Percentiles rank a stretch among this genome's conserved stretches.
These are phyloP conservation scores for Lepisosteus oculatus DNA, from an alignment of 2,113 vertebrate species.

Conservation along the genomic window DNA sequence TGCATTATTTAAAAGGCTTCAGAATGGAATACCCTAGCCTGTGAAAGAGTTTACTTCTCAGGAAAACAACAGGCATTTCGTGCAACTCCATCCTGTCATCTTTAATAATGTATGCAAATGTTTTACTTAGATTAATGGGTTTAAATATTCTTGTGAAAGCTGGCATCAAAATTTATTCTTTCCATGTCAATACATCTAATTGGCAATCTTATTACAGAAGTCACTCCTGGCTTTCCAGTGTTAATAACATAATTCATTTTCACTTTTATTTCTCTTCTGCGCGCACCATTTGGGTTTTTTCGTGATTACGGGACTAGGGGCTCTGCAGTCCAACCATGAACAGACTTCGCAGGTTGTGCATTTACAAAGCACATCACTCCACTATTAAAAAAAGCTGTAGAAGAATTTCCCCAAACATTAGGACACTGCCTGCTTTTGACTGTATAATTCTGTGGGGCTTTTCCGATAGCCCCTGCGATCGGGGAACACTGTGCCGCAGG, in stretches of 20 bases:
- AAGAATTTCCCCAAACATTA: no score
- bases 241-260: neutral
- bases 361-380: no score
- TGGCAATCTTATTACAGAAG: neutral
- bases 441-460: no score
- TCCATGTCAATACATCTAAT: neutral
- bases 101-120: neutral
- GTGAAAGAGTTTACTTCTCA: neutral
- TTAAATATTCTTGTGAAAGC: neutral
- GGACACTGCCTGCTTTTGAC: no score
- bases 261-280: neutral
- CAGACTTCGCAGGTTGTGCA: no score
- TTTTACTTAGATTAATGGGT: neutral
- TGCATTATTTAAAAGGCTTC: no score
- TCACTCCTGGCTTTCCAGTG: neutral
- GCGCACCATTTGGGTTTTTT: no score
- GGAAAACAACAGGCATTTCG: neutral
- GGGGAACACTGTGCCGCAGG: no score
- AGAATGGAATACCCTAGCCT: neutral
- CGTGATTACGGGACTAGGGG: no score
- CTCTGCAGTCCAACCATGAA: no score
- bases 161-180: neutral
- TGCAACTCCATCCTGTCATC: neutral
- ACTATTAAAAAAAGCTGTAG: no score
- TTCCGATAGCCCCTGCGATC: no score